Evolutionary conservation across 2,113 vertebrate genomes (phyloP).

Genomic region (Pelobates fuscus): DNA sequence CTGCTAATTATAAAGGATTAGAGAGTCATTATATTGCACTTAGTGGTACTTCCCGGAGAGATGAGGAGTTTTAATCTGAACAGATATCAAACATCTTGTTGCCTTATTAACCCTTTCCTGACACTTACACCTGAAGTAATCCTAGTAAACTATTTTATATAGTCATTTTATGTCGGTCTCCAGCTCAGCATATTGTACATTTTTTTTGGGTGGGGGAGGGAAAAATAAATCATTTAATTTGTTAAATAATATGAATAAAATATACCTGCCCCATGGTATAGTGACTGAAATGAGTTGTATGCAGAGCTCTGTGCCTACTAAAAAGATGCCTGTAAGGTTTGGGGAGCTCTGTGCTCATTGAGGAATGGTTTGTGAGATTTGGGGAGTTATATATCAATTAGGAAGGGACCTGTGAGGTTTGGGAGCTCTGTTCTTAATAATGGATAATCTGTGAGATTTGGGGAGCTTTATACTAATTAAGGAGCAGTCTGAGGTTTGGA

Average conservation of each 20-base stretch:
- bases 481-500: too few relatives aligned
- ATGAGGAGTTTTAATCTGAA: slow-evolving; percentile 24
- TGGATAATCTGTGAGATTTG: background rate
- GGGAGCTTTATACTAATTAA: background rate
- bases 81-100: too few relatives aligned
- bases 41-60: slow-evolving; percentile 36
- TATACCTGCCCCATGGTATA: too few relatives aligned
- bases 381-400: background rate
- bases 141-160: too few relatives aligned
- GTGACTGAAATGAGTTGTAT: too few relatives aligned
- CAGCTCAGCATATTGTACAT: too few relatives aligned
- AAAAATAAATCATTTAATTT: too few relatives aligned
- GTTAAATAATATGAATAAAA: too few relatives aligned
- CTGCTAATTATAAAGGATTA: slow-evolving; percentile 42
- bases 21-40: slow-evolving; percentile 40
- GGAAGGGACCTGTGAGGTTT: background rate
- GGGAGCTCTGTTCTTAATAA: background rate
- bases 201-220: too few relatives aligned
- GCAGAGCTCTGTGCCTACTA: too few relatives aligned
- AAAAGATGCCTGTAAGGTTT: slow-evolving; percentile 1
- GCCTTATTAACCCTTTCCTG: slow-evolving; percentile 29
- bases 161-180: too few relatives aligned
- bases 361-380: background rate
- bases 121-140: slow-evolving; percentile 15
- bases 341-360: background rate